Evolutionary conservation across 35 echinoderm and acorn worm genomes (phyloP).

Genomic region (Apostichopus parvimensis): DNA sequence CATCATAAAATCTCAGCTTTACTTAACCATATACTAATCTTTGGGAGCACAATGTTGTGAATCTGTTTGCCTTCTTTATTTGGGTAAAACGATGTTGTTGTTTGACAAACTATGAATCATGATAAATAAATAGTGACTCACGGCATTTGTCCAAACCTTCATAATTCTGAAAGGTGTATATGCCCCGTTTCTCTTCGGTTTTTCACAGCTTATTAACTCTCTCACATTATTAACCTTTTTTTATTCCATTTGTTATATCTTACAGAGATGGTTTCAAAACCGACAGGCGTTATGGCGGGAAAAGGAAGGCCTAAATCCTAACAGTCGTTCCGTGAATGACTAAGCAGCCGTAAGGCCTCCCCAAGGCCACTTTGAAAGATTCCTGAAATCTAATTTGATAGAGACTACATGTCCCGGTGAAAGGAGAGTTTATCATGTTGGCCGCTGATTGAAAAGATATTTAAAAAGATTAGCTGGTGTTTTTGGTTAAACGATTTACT

Average conservation of each 20-base stretch:
- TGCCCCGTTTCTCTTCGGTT: not conserved
- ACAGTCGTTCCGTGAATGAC: slow-evolving; percentile 49
- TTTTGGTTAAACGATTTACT: no score
- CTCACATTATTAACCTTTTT: not conserved
- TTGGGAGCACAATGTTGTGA: no score
- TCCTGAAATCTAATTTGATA: slow-evolving; percentile 18
- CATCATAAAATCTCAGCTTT: no score
- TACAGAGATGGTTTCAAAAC: slow-evolving; percentile 54
- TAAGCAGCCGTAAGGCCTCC: not conserved
- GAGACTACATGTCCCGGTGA: not conserved
- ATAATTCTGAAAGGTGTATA: not conserved
- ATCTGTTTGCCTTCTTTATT: no score
- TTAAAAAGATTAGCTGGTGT: no score
- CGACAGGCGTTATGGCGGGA: slow-evolving; percentile 59
- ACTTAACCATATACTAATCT: no score
- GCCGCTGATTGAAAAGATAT: no score
- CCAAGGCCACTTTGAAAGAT: not conserved
- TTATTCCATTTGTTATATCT: not conserved
- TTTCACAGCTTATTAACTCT: not conserved
- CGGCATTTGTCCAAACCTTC: not conserved
- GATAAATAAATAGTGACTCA: slow-evolving; percentile 4
- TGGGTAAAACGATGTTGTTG: no score
- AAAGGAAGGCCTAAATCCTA: slow-evolving; percentile 59
- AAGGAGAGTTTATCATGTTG: not conserved
- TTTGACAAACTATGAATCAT: not conserved